Conservation (phyloP, 2,113 vertebrate genomes). For the Astatoreochromis straeleni region DNA sequence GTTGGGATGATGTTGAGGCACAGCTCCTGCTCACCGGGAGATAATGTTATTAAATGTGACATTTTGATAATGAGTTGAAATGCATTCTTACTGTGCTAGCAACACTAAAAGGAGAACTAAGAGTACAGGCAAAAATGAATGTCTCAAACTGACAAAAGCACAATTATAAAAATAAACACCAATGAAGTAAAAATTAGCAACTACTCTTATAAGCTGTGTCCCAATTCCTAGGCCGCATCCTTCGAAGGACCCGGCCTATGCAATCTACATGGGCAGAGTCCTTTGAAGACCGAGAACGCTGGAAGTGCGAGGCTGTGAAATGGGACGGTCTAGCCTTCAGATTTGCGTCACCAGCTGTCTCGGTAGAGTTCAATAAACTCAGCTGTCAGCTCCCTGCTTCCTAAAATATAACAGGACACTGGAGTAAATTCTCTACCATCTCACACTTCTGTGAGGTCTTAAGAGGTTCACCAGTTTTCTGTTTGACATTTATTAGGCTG, state of each 20-base stretch:
- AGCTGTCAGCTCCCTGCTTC: neutral
- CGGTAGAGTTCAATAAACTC: neutral
- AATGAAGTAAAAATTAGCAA: neutral
- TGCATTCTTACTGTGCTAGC: neutral
- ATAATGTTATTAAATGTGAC: neutral
- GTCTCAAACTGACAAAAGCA: neutral
- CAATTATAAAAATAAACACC: neutral
- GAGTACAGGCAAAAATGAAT: neutral
- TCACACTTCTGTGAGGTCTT: neutral
- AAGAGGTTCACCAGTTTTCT: neutral
- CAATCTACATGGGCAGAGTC: neutral
- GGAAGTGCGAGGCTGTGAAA: neutral
- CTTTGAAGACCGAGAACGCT: neutral
- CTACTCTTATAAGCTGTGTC: neutral
- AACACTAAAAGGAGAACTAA: neutral
- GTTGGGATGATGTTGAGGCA: conserved; percentile 98
- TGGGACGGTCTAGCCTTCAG: neutral
- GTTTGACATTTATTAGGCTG: neutral
- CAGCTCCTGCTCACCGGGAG: conserved; percentile 79
- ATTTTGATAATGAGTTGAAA: neutral
- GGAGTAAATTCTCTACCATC: neutral
- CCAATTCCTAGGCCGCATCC: neutral
- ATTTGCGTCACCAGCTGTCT: neutral
- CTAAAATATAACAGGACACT: neutral
- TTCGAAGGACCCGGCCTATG: neutral